These are phyloP conservation scores for Gandaritis pyraliata DNA, from an alignment of 2,888 invertebrate genomes.

Conservation along the genomic window DNA sequence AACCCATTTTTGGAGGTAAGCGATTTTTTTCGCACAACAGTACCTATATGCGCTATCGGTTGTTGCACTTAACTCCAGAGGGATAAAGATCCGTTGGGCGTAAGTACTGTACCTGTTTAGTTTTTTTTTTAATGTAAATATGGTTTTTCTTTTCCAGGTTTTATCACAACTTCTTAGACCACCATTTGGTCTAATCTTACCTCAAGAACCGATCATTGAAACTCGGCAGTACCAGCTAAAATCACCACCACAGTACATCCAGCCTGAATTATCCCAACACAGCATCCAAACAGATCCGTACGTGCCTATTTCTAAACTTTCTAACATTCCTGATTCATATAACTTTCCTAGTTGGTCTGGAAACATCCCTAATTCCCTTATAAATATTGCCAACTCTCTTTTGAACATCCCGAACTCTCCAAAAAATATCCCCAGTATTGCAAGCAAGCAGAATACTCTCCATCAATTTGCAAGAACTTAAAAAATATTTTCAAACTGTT, in stretches of 20 bases:
- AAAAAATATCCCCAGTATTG: constrained; percentile 30
- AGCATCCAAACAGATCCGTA: constrained; percentile 36
- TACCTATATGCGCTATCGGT: too few species aligned
- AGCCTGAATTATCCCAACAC: constrained; percentile 16
- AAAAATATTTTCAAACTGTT: constrained; percentile 69
- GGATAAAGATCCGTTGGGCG: too few species aligned
- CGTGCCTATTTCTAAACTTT: neutral
- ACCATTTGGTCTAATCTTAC: constrained; percentile 18
- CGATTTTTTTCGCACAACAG: too few species aligned
- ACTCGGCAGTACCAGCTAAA: neutral
- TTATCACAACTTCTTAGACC: constrained; percentile 52
- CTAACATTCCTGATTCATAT: neutral
- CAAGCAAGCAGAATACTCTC: constrained; percentile 60
- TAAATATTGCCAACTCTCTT: neutral
- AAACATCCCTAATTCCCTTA: neutral
- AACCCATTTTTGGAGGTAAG: too few species aligned
- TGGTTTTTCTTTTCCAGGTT: constrained; percentile 53
- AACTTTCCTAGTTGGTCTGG: neutral
- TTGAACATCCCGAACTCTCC: constrained; percentile 8
- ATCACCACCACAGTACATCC: constrained; percentile 20
- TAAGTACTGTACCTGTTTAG: too few species aligned
- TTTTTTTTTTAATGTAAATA: too few species aligned
- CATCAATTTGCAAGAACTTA: constrained; percentile 65
- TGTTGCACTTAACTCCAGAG: too few species aligned
- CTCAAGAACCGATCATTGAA: neutral